Conservation (phyloP, 2,888 invertebrate species). For the Andrena bicolor region DNA sequence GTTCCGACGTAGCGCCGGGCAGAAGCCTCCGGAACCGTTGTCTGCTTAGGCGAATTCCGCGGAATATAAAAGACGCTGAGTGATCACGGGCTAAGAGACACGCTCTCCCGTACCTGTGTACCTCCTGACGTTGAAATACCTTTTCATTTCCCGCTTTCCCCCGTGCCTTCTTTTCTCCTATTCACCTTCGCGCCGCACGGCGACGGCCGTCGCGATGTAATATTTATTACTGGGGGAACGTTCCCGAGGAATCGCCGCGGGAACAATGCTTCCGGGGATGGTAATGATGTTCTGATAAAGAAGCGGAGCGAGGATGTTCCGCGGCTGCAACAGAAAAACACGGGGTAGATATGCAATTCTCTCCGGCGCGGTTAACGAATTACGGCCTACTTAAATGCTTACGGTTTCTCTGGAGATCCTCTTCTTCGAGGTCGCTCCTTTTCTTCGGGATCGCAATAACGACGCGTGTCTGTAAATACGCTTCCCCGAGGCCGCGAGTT, state of each 20-base stretch:
- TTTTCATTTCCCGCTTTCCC: slow-evolving; percentile 31
- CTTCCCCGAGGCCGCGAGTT: not conserved
- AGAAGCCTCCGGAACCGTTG: slow-evolving; percentile 6
- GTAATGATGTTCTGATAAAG: slow-evolving; percentile 7
- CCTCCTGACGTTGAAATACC: slow-evolving; percentile 10
- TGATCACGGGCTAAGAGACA: slow-evolving; percentile 33
- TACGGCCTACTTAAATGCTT: not conserved
- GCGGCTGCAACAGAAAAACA: not conserved
- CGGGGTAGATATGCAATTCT: not conserved
- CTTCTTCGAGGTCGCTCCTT: not conserved
- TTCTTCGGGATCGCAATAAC: not conserved
- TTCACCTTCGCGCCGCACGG: slow-evolving; percentile 10
- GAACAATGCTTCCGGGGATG: slow-evolving; percentile 13
- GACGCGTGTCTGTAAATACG: not conserved
- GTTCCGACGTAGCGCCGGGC: slow-evolving; percentile 20
- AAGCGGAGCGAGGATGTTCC: not conserved
- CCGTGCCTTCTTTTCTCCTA: not conserved
- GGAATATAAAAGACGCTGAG: slow-evolving; percentile 29
- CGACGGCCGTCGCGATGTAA: slow-evolving; percentile 13
- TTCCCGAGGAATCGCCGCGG: not conserved
- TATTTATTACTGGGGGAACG: slow-evolving; percentile 21
- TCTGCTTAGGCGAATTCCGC: slow-evolving; percentile 34
- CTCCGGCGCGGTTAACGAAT: not conserved
- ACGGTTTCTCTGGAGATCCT: not conserved
- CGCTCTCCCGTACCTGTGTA: not conserved